A percentile compares a stretch with the other conserved stretches of the same genome.
These are phyloP conservation scores for Drosophila repletoides DNA, from an alignment of 1,140 invertebrate genomes.

Conservation along the genomic window DNA sequence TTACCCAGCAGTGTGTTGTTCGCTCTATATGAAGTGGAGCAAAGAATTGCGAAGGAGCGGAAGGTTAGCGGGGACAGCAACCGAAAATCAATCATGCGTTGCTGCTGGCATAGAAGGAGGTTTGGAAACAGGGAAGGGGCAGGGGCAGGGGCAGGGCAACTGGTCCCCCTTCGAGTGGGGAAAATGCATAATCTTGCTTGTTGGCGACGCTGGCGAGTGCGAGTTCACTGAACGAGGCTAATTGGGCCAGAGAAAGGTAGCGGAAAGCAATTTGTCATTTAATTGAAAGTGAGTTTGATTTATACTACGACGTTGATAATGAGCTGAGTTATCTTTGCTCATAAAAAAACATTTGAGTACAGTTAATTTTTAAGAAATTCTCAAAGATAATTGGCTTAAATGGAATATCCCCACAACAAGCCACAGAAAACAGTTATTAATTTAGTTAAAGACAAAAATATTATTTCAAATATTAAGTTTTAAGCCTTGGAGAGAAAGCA, in stretches of 20 bases:
- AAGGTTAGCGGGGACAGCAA: constrained; percentile 1
- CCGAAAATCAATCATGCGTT: constrained; percentile 60
- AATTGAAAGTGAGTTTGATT: constrained; percentile 75
- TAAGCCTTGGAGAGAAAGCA: too few species aligned
- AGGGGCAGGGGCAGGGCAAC: neutral
- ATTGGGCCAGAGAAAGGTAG: constrained; percentile 73
- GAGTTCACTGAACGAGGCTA: constrained; percentile 66
- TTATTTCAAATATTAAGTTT: too few species aligned
- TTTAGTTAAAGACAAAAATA: too few species aligned
- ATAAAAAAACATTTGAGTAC: too few species aligned
- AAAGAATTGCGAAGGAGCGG: neutral
- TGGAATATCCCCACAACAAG: too few species aligned
- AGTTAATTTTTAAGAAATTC: too few species aligned
- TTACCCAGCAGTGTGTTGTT: constrained; percentile 1
- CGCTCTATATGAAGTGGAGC: neutral
- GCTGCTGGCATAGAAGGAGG: neutral
- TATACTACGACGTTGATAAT: constrained; percentile 41
- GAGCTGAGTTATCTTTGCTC: constrained; percentile 10
- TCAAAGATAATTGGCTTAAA: too few species aligned
- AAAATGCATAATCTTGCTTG: constrained; percentile 47
- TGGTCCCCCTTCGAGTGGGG: constrained; percentile 2
- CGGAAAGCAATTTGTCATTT: constrained; percentile 72
- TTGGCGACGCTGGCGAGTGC: constrained; percentile 36
- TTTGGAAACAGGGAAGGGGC: neutral
- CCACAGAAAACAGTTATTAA: too few species aligned